phyloP scores from a whole-genome alignment of 2,888 invertebrate genomes.

The Troglohyphantes excavatus region DNA sequence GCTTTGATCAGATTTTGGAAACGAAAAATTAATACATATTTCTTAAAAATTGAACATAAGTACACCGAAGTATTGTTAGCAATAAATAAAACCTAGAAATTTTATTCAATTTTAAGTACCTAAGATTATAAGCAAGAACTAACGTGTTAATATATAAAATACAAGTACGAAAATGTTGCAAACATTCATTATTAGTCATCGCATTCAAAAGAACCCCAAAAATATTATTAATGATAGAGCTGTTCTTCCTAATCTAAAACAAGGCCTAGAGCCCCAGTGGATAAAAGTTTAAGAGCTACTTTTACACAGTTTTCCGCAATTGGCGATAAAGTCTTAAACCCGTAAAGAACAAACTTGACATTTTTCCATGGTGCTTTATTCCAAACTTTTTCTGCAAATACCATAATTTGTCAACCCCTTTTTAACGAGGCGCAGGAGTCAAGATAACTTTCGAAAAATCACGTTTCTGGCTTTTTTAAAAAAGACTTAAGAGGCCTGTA shows the following conservation, averaged over 20 bases:
- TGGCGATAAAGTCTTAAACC: slow-evolving; percentile 36
- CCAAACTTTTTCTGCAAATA: slow-evolving; percentile 50
- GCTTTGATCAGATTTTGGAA: no score
- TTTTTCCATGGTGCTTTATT: slow-evolving; percentile 67
- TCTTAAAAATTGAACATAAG: no score
- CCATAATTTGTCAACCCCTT: slow-evolving; percentile 76
- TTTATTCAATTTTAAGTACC: no score
- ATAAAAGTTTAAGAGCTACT: background rate
- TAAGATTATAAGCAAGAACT: no score
- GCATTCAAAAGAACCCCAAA: background rate
- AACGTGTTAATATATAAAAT: background rate
- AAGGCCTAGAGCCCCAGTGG: background rate
- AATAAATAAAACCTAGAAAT: no score
- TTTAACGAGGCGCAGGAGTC: slow-evolving; percentile 65
- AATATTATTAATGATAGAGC: background rate
- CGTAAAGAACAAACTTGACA: slow-evolving; percentile 55
- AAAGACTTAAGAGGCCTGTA: slow-evolving; percentile 25
- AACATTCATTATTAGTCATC: no score
- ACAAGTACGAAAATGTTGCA: no score
- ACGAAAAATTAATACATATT: no score
- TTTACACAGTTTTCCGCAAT: slow-evolving; percentile 23
- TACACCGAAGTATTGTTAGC: no score
- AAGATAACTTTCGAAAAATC: slow-evolving; percentile 73
- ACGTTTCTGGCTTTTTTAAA: slow-evolving; percentile 65
- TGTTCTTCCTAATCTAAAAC: background rate